phyloP scores from a whole-genome alignment of 2,113 vertebrate genomes.

The Struthidea cinerea region DNA sequence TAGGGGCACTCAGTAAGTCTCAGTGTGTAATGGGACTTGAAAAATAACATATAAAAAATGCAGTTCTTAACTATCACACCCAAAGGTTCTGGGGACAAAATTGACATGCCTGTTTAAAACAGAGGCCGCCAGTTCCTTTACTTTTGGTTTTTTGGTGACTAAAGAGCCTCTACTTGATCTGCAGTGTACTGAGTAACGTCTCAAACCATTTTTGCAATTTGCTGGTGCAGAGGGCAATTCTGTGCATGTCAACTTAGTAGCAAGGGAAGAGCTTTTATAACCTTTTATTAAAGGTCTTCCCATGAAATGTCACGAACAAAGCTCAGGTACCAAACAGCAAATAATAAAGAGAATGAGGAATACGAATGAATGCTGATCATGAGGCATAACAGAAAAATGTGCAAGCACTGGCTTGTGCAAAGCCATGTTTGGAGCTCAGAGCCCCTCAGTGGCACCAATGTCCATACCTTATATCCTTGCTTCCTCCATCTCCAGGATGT shows the following conservation, averaged over 20 bases:
- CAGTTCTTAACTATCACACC: neutral
- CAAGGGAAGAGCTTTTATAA: neutral
- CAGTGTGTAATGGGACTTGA: neutral
- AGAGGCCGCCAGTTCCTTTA: neutral
- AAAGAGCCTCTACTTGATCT: neutral
- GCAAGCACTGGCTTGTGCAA: neutral
- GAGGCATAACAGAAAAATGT: neutral
- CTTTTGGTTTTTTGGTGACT: neutral
- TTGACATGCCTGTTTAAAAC: neutral
- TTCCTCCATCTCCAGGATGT: neutral
- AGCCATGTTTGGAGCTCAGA: neutral
- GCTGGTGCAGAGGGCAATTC: neutral
- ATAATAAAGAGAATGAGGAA: neutral
- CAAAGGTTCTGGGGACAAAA: neutral
- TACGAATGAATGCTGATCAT: neutral
- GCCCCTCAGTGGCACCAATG: neutral
- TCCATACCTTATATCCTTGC: neutral
- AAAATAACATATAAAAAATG: neutral
- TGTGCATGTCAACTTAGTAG: neutral
- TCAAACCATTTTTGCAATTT: neutral
- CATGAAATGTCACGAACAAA: neutral
- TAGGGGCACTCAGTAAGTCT: neutral
- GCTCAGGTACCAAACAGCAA: neutral
- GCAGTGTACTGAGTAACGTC: neutral
- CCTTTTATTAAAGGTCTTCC: neutral